A percentile compares a stretch with the other conserved stretches of the same genome.
These are phyloP conservation scores for Antheraea mylitta DNA, from an alignment of 1,140 invertebrate genomes.

Conservation along the genomic window DNA sequence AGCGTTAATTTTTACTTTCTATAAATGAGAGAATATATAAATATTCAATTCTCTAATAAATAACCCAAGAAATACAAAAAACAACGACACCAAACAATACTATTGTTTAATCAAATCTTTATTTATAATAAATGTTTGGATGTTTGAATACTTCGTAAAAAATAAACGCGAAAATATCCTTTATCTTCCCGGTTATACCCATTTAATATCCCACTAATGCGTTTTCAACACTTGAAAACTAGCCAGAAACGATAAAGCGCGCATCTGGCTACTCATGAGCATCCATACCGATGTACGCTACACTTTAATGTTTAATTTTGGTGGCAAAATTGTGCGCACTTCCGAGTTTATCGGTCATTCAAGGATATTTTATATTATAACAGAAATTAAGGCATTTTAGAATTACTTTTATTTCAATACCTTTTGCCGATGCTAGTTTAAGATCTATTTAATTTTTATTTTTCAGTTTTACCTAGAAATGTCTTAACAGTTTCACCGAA, in stretches of 20 bases:
- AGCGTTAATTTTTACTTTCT: too few species aligned
- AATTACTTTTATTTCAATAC: background rate
- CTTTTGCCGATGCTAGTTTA: too few species aligned
- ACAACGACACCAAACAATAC: too few species aligned
- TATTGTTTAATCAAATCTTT: too few species aligned
- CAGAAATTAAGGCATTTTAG: background rate
- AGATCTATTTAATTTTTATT: too few species aligned
- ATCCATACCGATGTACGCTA: slow-evolving; percentile 58
- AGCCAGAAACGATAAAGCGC: slow-evolving; percentile 68
- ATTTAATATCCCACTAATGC: slow-evolving; percentile 65
- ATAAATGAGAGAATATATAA: background rate
- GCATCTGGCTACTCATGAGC: slow-evolving; percentile 60
- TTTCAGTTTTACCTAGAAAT: too few species aligned
- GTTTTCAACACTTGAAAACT: slow-evolving; percentile 71
- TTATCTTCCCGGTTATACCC: slow-evolving; percentile 53
- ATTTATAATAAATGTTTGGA: background rate
- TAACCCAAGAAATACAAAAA: too few species aligned
- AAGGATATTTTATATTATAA: slow-evolving; percentile 10
- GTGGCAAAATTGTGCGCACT: slow-evolving; percentile 49
- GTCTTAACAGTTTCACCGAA: too few species aligned
- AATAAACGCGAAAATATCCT: slow-evolving; percentile 48
- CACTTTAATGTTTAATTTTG: slow-evolving; percentile 55
- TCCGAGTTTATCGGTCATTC: slow-evolving; percentile 28
- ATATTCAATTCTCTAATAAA: too few species aligned
- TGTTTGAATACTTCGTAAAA: background rate